A percentile compares a stretch with the other conserved stretches of the same genome.
Evolutionary conservation across 2,113 vertebrate genomes (phyloP).

Genomic region (Motacilla tschutschensis): DNA sequence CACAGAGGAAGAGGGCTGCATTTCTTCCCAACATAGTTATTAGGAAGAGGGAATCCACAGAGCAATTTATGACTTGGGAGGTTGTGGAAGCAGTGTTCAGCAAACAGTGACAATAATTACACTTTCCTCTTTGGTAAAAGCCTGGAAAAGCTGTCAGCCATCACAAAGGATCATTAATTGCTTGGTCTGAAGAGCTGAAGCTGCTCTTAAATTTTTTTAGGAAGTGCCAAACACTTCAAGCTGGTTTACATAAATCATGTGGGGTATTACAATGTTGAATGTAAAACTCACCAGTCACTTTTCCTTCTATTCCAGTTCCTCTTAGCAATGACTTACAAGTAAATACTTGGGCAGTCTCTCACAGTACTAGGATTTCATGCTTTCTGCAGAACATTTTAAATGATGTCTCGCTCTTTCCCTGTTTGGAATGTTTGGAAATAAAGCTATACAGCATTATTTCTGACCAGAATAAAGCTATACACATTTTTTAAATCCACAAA

Average conservation of each 20-base stretch:
- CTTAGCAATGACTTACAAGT: neutral
- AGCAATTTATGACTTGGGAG: neutral
- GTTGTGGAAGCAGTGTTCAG: neutral
- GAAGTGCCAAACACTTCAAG: constrained; percentile 12
- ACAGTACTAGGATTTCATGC: neutral
- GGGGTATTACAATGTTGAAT: neutral
- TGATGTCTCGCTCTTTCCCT: neutral
- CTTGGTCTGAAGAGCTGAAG: neutral
- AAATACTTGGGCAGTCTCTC: neutral
- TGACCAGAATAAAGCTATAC: neutral
- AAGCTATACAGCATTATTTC: neutral
- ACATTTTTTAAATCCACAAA: neutral
- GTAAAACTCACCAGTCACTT: neutral
- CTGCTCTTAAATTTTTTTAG: neutral
- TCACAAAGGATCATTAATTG: neutral
- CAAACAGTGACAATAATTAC: constrained; percentile 6
- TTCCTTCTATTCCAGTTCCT: neutral
- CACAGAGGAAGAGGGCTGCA: neutral
- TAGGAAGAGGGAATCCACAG: neutral
- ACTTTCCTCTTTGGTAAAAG: neutral
- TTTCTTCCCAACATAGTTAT: neutral
- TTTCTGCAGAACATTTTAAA: neutral
- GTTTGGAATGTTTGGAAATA: neutral
- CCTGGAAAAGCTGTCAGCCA: constrained; percentile 2
- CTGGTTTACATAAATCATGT: constrained; percentile 8